A percentile compares a stretch with the other conserved stretches of the same genome.
Evolutionary conservation across 92 coral and sea anemone species (phyloP).

Genomic region (Pocillopora meandrina): DNA sequence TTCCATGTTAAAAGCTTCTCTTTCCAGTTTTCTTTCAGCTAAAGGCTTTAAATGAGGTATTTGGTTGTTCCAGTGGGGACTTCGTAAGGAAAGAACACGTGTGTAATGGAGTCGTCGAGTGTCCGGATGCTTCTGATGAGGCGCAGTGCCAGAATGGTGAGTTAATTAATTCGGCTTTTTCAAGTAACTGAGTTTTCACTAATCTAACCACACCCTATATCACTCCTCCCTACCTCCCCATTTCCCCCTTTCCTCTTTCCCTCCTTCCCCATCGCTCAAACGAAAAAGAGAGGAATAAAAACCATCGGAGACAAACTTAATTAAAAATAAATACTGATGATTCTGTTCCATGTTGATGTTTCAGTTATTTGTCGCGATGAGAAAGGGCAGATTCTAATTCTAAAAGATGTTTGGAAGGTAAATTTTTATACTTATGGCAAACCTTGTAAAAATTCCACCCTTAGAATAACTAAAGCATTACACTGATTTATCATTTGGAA

Average conservation of each 20-base stretch:
- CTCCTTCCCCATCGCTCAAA: too few species aligned
- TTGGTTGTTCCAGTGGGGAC: constrained; percentile 21
- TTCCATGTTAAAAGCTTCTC: background rate
- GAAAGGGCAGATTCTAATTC: constrained; percentile 19
- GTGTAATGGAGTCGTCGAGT: constrained; percentile 32
- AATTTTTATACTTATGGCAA: background rate
- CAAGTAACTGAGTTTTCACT: too few species aligned
- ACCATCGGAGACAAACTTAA: background rate
- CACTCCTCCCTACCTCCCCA: too few species aligned
- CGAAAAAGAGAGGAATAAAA: background rate
- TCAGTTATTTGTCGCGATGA: constrained; percentile 33
- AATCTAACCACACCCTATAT: too few species aligned
- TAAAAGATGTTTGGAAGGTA: constrained; percentile 40
- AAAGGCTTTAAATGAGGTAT: background rate
- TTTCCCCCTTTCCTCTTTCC: too few species aligned
- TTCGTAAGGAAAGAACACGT: constrained; percentile 22
- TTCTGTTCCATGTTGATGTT: background rate
- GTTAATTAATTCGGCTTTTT: background rate
- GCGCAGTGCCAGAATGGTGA: constrained; percentile 15
- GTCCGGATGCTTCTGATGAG: constrained; percentile 39
- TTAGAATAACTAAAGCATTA: background rate
- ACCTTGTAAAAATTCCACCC: background rate
- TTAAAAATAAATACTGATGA: background rate
- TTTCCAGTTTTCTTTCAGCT: constrained; percentile 26
- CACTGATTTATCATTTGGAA: background rate